These are phyloP conservation scores for Lypha dubia DNA, from an alignment of 2,888 invertebrate genomes.

Conservation along the genomic window DNA sequence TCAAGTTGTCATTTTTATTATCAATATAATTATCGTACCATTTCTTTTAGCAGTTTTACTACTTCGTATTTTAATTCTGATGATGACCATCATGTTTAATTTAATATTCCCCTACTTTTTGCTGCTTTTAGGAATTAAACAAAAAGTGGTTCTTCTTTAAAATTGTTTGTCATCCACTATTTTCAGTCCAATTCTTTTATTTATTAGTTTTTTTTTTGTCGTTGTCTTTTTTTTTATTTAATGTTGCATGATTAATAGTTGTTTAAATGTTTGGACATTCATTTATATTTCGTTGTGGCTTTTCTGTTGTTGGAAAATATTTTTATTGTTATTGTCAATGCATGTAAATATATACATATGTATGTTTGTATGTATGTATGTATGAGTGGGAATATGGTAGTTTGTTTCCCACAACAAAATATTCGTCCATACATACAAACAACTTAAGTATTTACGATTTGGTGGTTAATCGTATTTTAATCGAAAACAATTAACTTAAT, in stretches of 20 bases:
- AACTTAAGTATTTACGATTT: conserved; percentile 40
- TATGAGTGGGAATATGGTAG: conserved; percentile 14
- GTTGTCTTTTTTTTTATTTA: conserved; percentile 32
- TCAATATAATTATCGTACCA: conserved; percentile 18
- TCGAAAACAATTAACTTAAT: conserved; percentile 67
- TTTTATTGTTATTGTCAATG: conserved; percentile 17
- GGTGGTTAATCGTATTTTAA: conserved; percentile 65
- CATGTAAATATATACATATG: too few relatives aligned
- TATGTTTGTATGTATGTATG: too few relatives aligned
- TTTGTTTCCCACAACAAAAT: background rate
- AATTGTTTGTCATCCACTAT: conserved; percentile 39
- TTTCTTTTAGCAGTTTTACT: conserved; percentile 16
- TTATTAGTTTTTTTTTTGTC: background rate
- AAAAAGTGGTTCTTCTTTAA: conserved; percentile 28
- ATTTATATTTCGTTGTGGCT: conserved; percentile 28
- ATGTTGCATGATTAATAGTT: conserved; percentile 69
- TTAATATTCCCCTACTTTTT: conserved; percentile 46
- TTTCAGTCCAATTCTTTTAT: conserved; percentile 1
- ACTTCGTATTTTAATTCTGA: background rate
- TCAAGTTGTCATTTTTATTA: conserved; percentile 44
- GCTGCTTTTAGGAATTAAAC: conserved; percentile 16
- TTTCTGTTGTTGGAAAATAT: conserved; percentile 13
- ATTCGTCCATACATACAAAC: background rate
- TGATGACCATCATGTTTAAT: conserved; percentile 13
- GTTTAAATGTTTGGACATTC: conserved; percentile 65